These are phyloP conservation scores for Oreotrochilus melanogaster DNA, from an alignment of 2,113 vertebrate genomes.

Conservation along the genomic window DNA sequence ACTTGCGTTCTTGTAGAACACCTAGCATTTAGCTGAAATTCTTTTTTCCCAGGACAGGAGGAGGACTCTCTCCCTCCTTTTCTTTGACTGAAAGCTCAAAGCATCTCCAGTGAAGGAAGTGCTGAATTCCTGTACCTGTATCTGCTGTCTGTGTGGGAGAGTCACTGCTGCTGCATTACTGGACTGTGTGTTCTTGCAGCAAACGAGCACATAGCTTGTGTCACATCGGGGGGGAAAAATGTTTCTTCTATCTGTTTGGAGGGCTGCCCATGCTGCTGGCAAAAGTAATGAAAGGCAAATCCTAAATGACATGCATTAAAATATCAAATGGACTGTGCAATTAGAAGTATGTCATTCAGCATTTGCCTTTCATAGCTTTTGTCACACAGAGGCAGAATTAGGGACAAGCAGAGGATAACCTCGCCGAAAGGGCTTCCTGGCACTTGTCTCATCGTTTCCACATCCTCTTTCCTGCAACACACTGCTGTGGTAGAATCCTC, in stretches of 20 bases:
- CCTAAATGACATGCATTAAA: slow-evolving; percentile 72
- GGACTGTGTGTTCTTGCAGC: neutral
- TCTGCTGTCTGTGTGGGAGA: neutral
- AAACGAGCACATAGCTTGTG: neutral
- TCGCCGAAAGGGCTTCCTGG: neutral
- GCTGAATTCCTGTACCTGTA: fast-evolving
- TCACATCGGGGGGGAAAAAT: neutral
- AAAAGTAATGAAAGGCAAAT: slow-evolving; percentile 70
- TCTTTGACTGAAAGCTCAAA: neutral
- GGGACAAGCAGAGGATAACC: slow-evolving; percentile 12
- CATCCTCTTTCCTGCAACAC: neutral
- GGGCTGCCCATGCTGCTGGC: slow-evolving; percentile 70
- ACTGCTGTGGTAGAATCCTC: neutral
- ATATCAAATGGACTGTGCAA: slow-evolving; percentile 65
- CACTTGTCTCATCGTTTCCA: neutral
- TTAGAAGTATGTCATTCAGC: slow-evolving; percentile 60
- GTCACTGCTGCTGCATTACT: neutral
- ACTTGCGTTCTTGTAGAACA: neutral
- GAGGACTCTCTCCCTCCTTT: neutral
- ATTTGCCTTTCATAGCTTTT: neutral
- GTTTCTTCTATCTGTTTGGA: slow-evolving; percentile 71
- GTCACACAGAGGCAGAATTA: neutral
- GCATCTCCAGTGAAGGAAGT: neutral
- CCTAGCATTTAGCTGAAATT: neutral
- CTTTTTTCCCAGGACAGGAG: neutral